These are phyloP conservation scores for Papilio protenor DNA, from an alignment of 2,888 invertebrate genomes.

Conservation along the genomic window DNA sequence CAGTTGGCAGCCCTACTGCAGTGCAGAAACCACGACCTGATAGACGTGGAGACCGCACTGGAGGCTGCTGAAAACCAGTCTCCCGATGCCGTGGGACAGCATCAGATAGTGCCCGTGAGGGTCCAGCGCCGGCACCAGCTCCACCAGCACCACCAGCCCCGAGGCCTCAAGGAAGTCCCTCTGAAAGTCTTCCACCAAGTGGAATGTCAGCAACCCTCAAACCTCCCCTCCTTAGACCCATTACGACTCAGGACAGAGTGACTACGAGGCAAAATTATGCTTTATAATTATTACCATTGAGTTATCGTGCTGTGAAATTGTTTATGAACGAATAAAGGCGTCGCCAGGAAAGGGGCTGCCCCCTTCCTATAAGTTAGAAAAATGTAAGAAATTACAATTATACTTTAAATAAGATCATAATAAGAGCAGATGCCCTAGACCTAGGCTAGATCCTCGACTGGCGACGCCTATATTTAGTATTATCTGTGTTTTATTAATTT, in stretches of 20 bases:
- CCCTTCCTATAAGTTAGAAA: too few species aligned
- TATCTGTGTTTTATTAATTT: constrained; percentile 18
- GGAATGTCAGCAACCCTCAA: constrained; percentile 65
- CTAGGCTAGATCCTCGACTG: too few species aligned
- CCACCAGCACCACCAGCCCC: constrained; percentile 50
- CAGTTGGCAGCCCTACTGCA: constrained; percentile 75
- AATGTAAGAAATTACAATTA: too few species aligned
- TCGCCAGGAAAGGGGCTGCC: too few species aligned
- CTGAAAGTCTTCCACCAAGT: constrained; percentile 74
- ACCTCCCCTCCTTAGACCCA: constrained; percentile 73
- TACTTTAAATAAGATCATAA: too few species aligned
- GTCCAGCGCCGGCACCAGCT: constrained; percentile 45
- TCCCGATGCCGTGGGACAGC: constrained; percentile 53
- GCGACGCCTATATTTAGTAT: neutral
- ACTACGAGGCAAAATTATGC: constrained; percentile 67
- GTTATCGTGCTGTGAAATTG: constrained; percentile 33
- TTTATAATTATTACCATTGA: constrained; percentile 69
- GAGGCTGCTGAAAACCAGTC: constrained; percentile 78
- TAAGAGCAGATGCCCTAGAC: too few species aligned
- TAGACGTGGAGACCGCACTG: constrained; percentile 81
- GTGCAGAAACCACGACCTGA: constrained; percentile 74
- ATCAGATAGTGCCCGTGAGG: constrained; percentile 56
- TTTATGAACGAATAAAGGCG: constrained; percentile 11
- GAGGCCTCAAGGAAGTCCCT: constrained; percentile 72
- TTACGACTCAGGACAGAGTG: constrained; percentile 75